Evolutionary conservation across 2,797 vertebrate species (phyloP).

Genomic region (Characodon lateralis): DNA sequence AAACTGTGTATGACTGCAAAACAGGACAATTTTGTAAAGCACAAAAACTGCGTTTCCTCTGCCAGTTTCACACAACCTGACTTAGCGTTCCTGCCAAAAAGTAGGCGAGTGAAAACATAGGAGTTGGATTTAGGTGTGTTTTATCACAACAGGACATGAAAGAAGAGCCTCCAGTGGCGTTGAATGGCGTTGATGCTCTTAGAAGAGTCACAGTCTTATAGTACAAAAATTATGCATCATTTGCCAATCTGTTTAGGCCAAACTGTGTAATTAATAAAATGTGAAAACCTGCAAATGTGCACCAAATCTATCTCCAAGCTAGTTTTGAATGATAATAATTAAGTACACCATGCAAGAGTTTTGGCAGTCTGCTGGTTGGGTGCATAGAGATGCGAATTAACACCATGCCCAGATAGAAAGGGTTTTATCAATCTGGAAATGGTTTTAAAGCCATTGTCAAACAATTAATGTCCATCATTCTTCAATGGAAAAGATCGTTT

Average conservation of each 20-base stretch:
- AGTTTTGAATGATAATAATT: neutral
- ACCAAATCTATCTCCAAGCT: neutral
- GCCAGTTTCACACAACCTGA: conserved; percentile 43
- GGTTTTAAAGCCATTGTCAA: neutral
- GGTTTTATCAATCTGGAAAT: neutral
- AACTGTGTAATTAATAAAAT: neutral
- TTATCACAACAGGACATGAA: conserved; percentile 57
- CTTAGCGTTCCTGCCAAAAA: conserved; percentile 54
- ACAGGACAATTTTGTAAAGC: conserved; percentile 41
- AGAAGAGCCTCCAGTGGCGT: conserved; percentile 41
- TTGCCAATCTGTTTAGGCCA: neutral
- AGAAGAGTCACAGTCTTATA: conserved; percentile 21
- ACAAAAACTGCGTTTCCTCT: conserved; percentile 33
- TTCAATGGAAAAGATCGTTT: neutral
- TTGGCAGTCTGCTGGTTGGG: neutral
- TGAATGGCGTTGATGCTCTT: conserved; percentile 30
- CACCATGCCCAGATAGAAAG: neutral
- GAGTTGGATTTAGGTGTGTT: conserved; percentile 33
- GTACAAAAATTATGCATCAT: conserved; percentile 7
- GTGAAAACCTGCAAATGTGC: neutral
- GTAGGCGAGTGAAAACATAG: conserved; percentile 44
- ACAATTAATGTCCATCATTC: neutral
- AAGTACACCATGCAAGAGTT: neutral
- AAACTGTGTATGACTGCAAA: conserved; percentile 30
- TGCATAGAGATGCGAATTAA: neutral